Percentiles rank a stretch among this genome's conserved stretches.
These are phyloP conservation scores for Phymatocera aterrima DNA, from an alignment of 2,888 invertebrate species.

Conservation along the genomic window DNA sequence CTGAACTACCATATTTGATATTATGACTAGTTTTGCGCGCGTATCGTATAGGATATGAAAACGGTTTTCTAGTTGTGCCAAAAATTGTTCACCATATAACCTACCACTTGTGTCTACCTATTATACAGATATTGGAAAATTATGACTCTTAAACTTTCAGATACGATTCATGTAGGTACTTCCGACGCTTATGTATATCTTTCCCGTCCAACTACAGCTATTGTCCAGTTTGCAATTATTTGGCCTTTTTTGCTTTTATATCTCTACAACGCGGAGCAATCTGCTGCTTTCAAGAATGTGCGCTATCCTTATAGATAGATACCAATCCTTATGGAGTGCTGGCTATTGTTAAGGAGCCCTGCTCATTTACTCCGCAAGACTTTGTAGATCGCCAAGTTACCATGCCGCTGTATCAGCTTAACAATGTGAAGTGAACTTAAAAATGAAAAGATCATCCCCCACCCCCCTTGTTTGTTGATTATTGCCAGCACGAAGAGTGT, in stretches of 20 bases:
- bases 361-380: constrained; percentile 26
- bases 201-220: not conserved
- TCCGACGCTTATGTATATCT: not conserved
- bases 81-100: too few relatives aligned
- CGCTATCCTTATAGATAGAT: constrained; percentile 17
- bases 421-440: constrained; percentile 21
- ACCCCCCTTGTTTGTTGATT: not conserved
- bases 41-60: not conserved
- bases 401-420: constrained; percentile 13
- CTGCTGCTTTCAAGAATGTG: constrained; percentile 13
- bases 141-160: too few relatives aligned
- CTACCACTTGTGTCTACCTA: too few relatives aligned
- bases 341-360: constrained; percentile 19
- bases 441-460: not conserved
- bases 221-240: not conserved
- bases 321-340: too few relatives aligned
- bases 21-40: not conserved
- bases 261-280: not conserved
- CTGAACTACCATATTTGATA: too few relatives aligned
- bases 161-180: too few relatives aligned
- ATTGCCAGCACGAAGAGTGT: too few relatives aligned
- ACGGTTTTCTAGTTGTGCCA: not conserved
- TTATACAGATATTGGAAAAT: too few relatives aligned
- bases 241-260: not conserved
- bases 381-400: not conserved